Percentiles rank a stretch among this genome's conserved stretches.
These are phyloP conservation scores for Rhogogaster chlorosoma DNA, from an alignment of 2,888 invertebrate genomes.

Conservation along the genomic window DNA sequence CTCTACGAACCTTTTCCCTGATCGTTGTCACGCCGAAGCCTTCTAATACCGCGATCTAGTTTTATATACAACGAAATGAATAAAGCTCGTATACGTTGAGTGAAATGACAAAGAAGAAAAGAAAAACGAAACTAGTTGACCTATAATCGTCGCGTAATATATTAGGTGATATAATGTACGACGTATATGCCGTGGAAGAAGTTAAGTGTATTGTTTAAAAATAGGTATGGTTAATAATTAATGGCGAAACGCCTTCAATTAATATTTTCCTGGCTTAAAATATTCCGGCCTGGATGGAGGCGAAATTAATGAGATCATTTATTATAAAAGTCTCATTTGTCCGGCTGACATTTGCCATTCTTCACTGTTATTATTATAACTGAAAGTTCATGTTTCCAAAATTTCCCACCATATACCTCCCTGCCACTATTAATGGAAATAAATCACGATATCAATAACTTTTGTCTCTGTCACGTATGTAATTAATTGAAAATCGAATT, in stretches of 20 bases:
- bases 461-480: neutral
- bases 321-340: neutral
- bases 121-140: neutral
- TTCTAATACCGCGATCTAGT: conserved; percentile 35
- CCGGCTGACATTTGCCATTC: conserved; percentile 1
- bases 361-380: neutral
- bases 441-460: neutral
- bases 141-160: neutral
- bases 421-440: neutral
- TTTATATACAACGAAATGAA: conserved; percentile 10
- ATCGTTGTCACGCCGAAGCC: conserved; percentile 34
- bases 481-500: neutral
- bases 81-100: neutral
- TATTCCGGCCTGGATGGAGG: neutral
- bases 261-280: conserved; percentile 23
- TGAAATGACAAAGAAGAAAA: neutral
- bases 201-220: neutral
- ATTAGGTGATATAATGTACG: neutral
- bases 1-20: neutral
- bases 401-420: neutral
- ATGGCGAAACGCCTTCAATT: conserved; percentile 2
- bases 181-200: neutral
- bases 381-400: neutral
- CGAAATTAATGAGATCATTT: conserved; percentile 6
- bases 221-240: neutral